Conservation (phyloP, 1,140 invertebrate species). For the Heliconius hewitsoni region DNA sequence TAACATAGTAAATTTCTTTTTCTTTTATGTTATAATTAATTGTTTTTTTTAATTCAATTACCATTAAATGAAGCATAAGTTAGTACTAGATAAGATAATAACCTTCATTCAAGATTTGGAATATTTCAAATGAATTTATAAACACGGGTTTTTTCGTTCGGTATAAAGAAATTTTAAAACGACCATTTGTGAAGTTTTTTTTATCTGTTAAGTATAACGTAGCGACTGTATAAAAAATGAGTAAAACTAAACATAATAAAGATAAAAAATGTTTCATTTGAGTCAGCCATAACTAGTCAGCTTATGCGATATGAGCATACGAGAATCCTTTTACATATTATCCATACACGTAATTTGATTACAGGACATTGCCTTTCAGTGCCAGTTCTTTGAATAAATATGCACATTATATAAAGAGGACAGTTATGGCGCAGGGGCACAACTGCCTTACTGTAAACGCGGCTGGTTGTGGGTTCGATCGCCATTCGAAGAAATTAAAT, state of each 20-base stretch:
- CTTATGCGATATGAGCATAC: not conserved
- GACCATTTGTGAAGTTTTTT: too few species aligned
- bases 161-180: not conserved
- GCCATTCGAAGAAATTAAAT: too few species aligned
- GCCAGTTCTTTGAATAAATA: too few species aligned
- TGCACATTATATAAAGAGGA: too few species aligned
- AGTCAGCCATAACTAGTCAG: not conserved
- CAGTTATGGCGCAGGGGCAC: too few species aligned
- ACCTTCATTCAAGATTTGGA: too few species aligned
- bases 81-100: too few species aligned
- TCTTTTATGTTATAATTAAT: not conserved
- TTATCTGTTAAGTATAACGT: not conserved
- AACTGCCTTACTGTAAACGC: too few species aligned
- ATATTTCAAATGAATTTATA: too few species aligned
- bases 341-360: not conserved
- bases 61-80: too few species aligned
- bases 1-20: not conserved
- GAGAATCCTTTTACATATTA: constrained; percentile 3
- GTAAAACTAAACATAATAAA: not conserved
- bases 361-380: not conserved
- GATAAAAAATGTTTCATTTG: not conserved
- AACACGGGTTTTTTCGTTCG: too few species aligned
- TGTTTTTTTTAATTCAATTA: not conserved
- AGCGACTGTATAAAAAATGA: not conserved
- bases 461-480: too few species aligned